Evolutionary conservation across 2,113 vertebrate species (phyloP).

Genomic region (Pimephales promelas): DNA sequence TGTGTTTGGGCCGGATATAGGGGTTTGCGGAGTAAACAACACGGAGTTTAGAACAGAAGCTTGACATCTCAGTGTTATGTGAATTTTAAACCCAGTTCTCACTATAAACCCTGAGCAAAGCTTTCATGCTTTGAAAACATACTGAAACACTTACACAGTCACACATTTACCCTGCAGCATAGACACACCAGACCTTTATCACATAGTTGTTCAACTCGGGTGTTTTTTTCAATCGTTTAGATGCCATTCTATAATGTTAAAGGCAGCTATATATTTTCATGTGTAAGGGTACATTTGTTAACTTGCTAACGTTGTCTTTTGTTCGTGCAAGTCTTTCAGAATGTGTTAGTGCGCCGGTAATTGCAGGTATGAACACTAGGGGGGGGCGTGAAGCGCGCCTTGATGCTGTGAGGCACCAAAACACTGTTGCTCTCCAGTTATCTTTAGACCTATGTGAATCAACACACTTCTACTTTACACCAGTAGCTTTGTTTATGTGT

Average conservation of each 20-base stretch:
- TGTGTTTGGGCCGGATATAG: neutral
- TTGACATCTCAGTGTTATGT: constrained; percentile 9
- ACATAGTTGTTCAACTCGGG: neutral
- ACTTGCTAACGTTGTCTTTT: constrained; percentile 20
- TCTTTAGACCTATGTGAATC: neutral
- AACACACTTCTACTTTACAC: neutral
- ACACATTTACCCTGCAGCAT: constrained; percentile 7
- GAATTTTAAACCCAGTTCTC: constrained; percentile 24
- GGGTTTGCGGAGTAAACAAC: constrained; percentile 4
- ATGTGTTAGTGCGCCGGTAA: constrained; percentile 39
- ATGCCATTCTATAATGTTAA: too few relatives aligned
- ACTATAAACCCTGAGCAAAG: constrained; percentile 26
- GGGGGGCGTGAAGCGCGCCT: constrained; percentile 1
- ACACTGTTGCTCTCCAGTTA: neutral
- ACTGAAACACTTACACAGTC: constrained; percentile 6
- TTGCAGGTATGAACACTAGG: constrained; percentile 53
- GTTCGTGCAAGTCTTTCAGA: constrained; percentile 3
- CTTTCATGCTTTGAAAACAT: neutral
- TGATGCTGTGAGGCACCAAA: constrained; percentile 29
- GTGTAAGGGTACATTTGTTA: constrained; percentile 52
- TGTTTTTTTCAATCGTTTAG: too few relatives aligned
- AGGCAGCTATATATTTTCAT: too few relatives aligned
- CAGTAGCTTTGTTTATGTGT: neutral
- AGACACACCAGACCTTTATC: neutral
- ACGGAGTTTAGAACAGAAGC: constrained; percentile 3